A percentile compares a stretch with the other conserved stretches of the same genome.
Conservation (phyloP, 2,888 invertebrate species). For the Ichneumon xanthorius region DNA sequence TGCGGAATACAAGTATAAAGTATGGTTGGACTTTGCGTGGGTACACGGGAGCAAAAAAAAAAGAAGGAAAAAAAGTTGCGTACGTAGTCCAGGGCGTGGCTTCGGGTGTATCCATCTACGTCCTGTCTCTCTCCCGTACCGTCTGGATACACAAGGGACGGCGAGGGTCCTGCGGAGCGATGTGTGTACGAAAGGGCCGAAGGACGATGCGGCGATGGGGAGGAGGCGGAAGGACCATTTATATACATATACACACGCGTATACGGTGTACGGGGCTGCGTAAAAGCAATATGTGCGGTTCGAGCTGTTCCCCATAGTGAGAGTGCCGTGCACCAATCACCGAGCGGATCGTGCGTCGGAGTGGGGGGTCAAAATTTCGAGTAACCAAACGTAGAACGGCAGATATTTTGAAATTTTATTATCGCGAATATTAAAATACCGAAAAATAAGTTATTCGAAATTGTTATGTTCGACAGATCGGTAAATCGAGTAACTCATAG, state of each 20-base stretch:
- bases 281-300: conserved; percentile 50
- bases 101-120: conserved; percentile 16
- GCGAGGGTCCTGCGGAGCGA: conserved; percentile 51
- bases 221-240: conserved; percentile 29
- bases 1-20: conserved; percentile 3
- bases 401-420: neutral
- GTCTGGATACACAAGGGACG: conserved; percentile 48
- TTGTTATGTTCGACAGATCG: too few relatives aligned
- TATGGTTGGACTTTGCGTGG: conserved; percentile 8
- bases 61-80: conserved; percentile 36
- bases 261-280: conserved; percentile 4
- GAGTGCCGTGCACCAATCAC: neutral
- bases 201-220: conserved; percentile 2
- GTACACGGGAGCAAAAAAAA: conserved; percentile 34
- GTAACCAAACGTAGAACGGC: neutral
- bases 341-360: neutral
- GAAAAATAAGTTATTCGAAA: too few relatives aligned
- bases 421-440: neutral
- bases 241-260: neutral
- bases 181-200: conserved; percentile 29
- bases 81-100: conserved; percentile 60
- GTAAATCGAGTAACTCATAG: too few relatives aligned
- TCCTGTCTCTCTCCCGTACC: conserved; percentile 23
- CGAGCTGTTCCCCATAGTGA: neutral
- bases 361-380: neutral